These are phyloP conservation scores for Zoanthus gigantus DNA, from an alignment of 92 coral and sea anemone species.

Conservation along the genomic window DNA sequence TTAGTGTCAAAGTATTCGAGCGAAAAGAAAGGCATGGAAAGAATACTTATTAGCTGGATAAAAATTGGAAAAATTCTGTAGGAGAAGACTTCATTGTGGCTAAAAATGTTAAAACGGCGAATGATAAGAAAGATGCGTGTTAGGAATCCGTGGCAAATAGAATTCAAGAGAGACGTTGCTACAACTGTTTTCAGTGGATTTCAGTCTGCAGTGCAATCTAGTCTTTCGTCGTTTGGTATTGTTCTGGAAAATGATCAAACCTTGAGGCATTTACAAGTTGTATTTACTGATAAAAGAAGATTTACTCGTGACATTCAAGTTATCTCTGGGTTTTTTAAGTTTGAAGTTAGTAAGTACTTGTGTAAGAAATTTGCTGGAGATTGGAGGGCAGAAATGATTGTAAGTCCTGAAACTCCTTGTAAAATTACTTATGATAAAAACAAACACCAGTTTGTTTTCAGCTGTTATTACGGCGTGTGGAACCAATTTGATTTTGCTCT, in stretches of 20 bases:
- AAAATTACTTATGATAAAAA: background rate
- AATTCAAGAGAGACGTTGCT: background rate
- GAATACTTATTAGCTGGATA: constrained; percentile 3
- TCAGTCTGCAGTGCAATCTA: background rate
- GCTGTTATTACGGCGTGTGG: constrained; percentile 15
- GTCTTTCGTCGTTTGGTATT: background rate
- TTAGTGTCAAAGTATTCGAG: constrained; percentile 7
- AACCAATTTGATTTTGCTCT: constrained; percentile 6
- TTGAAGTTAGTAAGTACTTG: constrained; percentile 8
- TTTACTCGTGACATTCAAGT: constrained; percentile 13
- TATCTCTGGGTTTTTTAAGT: constrained; percentile 1
- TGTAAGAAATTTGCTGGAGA: background rate
- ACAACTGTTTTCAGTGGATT: background rate
- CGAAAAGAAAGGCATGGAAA: constrained; percentile 16
- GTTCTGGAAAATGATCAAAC: background rate
- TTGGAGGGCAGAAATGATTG: constrained; percentile 3
- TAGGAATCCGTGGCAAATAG: background rate
- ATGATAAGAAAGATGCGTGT: constrained; percentile 9
- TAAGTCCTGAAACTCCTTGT: constrained; percentile 9
- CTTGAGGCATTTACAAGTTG: constrained; percentile 6
- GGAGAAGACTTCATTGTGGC: constrained; percentile 12
- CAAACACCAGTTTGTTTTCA: background rate
- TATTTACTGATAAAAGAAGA: constrained; percentile 13
- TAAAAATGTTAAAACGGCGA: constrained; percentile 27
- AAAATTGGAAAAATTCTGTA: constrained; percentile 18